Base-by-base conservation (phyloP, 2,113 vertebrate genomes). In the Rhinolophus sinicus region DNA sequence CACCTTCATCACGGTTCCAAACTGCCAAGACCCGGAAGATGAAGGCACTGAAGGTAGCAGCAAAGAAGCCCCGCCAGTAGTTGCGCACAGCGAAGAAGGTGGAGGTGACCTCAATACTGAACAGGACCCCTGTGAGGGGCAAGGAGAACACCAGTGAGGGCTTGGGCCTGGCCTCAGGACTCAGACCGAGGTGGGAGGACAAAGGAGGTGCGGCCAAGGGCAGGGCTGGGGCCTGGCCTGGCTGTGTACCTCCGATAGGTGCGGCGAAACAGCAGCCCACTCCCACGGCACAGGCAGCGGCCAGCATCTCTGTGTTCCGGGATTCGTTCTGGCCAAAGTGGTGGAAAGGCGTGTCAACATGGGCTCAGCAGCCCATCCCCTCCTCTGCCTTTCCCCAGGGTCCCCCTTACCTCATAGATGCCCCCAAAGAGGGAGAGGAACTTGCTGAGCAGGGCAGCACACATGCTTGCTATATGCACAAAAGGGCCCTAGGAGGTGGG, bases 61-160 rank as follows among this genome's bases (percentile, higher is more conserved):
- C 99, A 0, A 99, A 99, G 98, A 99, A 99, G n/a, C 99, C 99
- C 0, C 99, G 99, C 99, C 99, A 99, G 91, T 99, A 99, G 98
- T 99, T 99, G 89, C 99, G 99, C 95, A 99, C 99, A 0, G 99
- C 99, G 0, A 99, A 99, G 98, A 99, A 99, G 5, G 99, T 99
- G 69, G 99, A 99, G 5, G 99, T 99, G 98, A 99, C 99, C 97
- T 99, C 99, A 0, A 99, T 99, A 98, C 99, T 99, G 98, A 99
- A 99, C 65, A 99, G 98, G 77, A 99, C 99, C 0, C 99, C 99
- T 99, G 97, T 0, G 4, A 30, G 35, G 35, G 96, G 73, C 0
- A 3, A 30, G 84, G 6, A 93, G n/a, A 44, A 52, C 0, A 3
- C 7, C 7, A 2, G 33, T 0, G 0, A 81, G 92, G 65, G 28